phyloP scores from a whole-genome alignment of 2,888 invertebrate species.

The Hedya salicella region DNA sequence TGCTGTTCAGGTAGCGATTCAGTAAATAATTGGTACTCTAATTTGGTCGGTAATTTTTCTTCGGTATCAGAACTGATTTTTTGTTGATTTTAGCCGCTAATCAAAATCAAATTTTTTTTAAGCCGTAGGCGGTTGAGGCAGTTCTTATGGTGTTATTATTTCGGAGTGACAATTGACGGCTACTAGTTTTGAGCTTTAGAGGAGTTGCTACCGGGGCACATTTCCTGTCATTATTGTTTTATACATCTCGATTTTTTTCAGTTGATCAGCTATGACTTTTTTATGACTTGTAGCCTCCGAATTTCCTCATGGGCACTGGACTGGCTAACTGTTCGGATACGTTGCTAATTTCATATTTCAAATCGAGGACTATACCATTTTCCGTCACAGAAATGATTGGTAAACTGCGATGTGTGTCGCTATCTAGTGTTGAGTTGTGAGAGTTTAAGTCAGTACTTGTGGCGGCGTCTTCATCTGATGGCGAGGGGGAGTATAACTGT shows the following conservation, averaged over 20 bases:
- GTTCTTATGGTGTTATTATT: neutral
- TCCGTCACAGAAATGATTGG: conserved; percentile 3
- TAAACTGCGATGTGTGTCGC: conserved; percentile 1
- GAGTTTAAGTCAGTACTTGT: neutral
- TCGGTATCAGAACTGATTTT: neutral
- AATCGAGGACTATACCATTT: neutral
- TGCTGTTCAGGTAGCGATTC: too few relatives aligned
- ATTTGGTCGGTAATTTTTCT: neutral
- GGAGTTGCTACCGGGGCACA: neutral
- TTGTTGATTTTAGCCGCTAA: neutral
- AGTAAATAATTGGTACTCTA: too few relatives aligned
- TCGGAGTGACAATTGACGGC: neutral
- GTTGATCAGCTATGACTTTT: neutral
- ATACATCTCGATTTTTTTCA: conserved; percentile 9
- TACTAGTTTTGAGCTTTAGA: neutral
- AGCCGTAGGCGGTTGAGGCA: neutral
- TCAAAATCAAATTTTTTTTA: too few relatives aligned
- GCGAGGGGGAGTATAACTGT: neutral
- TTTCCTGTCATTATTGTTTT: conserved; percentile 5
- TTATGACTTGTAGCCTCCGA: neutral
- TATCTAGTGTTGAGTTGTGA: conserved; percentile 11
- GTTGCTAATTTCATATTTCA: conserved; percentile 1
- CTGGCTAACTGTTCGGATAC: conserved; percentile 1
- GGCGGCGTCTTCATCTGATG: neutral
- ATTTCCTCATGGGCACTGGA: conserved; percentile 11